Percentiles rank a stretch among this genome's conserved stretches.
Evolutionary conservation across 2,797 vertebrate genomes (phyloP).

Genomic region (Emydoidea blandingii): DNA sequence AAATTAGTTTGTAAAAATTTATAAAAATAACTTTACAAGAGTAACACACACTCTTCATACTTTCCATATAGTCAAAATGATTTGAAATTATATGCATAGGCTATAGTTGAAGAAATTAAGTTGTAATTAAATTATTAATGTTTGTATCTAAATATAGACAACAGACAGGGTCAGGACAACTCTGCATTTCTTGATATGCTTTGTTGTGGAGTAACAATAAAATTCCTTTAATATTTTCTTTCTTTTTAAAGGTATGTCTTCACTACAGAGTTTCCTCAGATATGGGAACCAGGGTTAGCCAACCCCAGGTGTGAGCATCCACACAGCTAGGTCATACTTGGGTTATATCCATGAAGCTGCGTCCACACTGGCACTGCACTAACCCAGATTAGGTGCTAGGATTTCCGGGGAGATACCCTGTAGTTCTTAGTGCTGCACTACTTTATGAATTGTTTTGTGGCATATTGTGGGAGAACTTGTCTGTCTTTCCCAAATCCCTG

Average conservation of each 20-base stretch:
- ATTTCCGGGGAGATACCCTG: background rate
- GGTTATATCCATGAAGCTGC: background rate
- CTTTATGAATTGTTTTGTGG: background rate
- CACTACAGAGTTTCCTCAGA: background rate
- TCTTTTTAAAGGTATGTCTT: background rate
- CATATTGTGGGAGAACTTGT: background rate
- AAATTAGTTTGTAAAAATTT: too few species aligned
- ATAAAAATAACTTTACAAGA: background rate
- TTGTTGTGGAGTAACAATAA: background rate
- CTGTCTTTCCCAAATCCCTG: background rate
- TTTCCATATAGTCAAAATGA: background rate
- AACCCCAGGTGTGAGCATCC: background rate
- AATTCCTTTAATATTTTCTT: too few species aligned
- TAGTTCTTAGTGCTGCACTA: background rate
- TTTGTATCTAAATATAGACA: background rate
- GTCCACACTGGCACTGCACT: background rate
- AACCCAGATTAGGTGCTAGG: background rate
- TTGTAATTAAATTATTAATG: background rate
- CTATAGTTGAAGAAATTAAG: background rate
- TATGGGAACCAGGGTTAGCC: background rate
- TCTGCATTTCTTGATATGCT: background rate
- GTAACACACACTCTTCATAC: background rate
- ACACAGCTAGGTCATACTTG: background rate
- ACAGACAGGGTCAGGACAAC: background rate
- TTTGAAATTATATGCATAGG: background rate